These are phyloP conservation scores for Erebia epiphron DNA, from an alignment of 2,888 invertebrate species.

Conservation along the genomic window DNA sequence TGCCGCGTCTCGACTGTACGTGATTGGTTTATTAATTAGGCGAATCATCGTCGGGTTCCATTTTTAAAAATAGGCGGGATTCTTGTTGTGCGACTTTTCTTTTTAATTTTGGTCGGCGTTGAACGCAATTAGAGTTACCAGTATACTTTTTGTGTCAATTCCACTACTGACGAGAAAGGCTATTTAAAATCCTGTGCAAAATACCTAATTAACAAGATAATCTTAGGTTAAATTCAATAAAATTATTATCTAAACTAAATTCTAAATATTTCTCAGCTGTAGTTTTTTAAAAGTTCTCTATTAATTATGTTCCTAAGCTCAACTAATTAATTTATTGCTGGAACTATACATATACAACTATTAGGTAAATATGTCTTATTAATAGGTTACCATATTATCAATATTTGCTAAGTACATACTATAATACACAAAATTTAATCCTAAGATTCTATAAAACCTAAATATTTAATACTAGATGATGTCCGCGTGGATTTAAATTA, in stretches of 20 bases:
- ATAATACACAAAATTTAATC: too few species aligned
- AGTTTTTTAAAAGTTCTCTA: too few species aligned
- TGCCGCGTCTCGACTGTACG: slow-evolving; percentile 82
- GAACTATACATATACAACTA: too few species aligned
- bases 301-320: too few species aligned
- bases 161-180: slow-evolving; percentile 62
- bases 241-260: neutral
- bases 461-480: too few species aligned
- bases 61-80: slow-evolving; percentile 84
- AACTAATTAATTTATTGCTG: too few species aligned
- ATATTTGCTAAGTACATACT: too few species aligned
- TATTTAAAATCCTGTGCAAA: slow-evolving; percentile 58
- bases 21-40: slow-evolving; percentile 84
- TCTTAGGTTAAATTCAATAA: slow-evolving; percentile 45
- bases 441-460: too few species aligned
- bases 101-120: slow-evolving; percentile 79
- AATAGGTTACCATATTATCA: too few species aligned
- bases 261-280: neutral
- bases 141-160: slow-evolving; percentile 73
- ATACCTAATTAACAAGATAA: slow-evolving; percentile 61
- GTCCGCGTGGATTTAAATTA: too few species aligned
- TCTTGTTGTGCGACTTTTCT: slow-evolving; percentile 79
- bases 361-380: too few species aligned
- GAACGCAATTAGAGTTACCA: slow-evolving; percentile 78
- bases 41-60: slow-evolving; percentile 75